These are phyloP conservation scores for Drosophila neutralis DNA, from an alignment of 2,888 invertebrate genomes.

Conservation along the genomic window DNA sequence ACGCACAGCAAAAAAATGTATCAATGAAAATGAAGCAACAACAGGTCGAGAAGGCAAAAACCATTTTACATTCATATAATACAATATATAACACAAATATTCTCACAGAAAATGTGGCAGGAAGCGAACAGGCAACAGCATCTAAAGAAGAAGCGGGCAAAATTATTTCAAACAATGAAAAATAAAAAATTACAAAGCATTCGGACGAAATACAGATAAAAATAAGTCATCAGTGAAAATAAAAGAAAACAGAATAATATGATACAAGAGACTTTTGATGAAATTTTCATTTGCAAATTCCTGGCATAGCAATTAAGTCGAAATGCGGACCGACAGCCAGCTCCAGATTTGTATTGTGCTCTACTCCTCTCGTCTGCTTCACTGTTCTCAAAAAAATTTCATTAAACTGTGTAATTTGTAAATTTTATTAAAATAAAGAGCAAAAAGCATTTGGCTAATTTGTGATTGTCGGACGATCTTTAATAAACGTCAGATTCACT, in stretches of 20 bases:
- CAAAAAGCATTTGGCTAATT: conserved; percentile 40
- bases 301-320: conserved; percentile 71
- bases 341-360: conserved; percentile 32
- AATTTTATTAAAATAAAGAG: conserved; percentile 25
- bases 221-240: conserved; percentile 54
- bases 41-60: conserved; percentile 33
- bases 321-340: conserved; percentile 42
- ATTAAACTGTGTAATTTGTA: conserved; percentile 64
- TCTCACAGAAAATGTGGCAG: conserved; percentile 32
- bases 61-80: conserved; percentile 9
- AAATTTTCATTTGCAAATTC: conserved; percentile 77
- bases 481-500: conserved; percentile 2
- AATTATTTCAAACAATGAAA: conserved; percentile 67
- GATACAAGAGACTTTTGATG: conserved; percentile 67
- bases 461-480: conserved; percentile 20
- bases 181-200: conserved; percentile 50
- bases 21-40: conserved; percentile 55
- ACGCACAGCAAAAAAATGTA: conserved; percentile 51
- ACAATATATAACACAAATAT: conserved; percentile 24
- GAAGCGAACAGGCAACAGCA: conserved; percentile 26
- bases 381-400: conserved; percentile 48
- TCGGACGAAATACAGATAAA: conserved; percentile 42
- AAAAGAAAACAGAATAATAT: conserved; percentile 43
- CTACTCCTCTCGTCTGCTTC: conserved; percentile 9
- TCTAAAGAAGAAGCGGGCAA: conserved; percentile 16